A percentile compares a stretch with the other conserved stretches of the same genome.
These are phyloP conservation scores for Merluccius polli DNA, from an alignment of 2,797 vertebrate genomes.

Conservation along the genomic window DNA sequence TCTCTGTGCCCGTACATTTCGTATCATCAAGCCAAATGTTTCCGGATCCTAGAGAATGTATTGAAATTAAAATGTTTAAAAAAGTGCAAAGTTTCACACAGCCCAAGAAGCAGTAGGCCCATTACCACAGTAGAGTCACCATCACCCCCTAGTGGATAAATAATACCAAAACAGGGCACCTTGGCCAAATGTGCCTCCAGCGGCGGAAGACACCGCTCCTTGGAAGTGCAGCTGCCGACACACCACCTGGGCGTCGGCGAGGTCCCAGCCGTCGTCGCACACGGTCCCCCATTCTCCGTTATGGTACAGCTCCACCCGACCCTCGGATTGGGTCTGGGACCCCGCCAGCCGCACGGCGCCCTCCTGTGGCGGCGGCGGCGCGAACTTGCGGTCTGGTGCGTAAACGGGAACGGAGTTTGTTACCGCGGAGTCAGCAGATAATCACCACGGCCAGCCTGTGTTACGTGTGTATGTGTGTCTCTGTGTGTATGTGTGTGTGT, in stretches of 20 bases:
- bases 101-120: too few species aligned
- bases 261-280: constrained; percentile 94
- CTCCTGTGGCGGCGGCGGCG: constrained; percentile 25
- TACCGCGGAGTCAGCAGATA: neutral
- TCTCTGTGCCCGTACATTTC: constrained; percentile 67
- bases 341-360: constrained; percentile 62
- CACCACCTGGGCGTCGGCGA: constrained; percentile 81
- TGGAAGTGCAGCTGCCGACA: constrained; percentile 88
- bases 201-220: too few species aligned
- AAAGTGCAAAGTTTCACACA: too few species aligned
- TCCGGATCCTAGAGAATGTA: constrained; percentile 48
- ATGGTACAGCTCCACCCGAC: constrained; percentile 87
- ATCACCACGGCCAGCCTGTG: too few species aligned
- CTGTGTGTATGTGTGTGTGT: too few species aligned
- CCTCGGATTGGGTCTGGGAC: constrained; percentile 63
- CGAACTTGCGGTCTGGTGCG: constrained; percentile 4
- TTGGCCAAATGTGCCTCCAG: constrained; percentile 53
- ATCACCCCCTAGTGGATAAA: constrained; percentile 49
- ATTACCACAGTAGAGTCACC: too few species aligned
- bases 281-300: constrained; percentile 89
- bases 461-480: too few species aligned
- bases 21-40: constrained; percentile 72
- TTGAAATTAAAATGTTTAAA: neutral
- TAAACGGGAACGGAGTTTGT: neutral
- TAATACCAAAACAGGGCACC: constrained; percentile 42